Evolutionary conservation across 1,140 invertebrate genomes (phyloP).

Genomic region (Cheumatopsyche charites): DNA sequence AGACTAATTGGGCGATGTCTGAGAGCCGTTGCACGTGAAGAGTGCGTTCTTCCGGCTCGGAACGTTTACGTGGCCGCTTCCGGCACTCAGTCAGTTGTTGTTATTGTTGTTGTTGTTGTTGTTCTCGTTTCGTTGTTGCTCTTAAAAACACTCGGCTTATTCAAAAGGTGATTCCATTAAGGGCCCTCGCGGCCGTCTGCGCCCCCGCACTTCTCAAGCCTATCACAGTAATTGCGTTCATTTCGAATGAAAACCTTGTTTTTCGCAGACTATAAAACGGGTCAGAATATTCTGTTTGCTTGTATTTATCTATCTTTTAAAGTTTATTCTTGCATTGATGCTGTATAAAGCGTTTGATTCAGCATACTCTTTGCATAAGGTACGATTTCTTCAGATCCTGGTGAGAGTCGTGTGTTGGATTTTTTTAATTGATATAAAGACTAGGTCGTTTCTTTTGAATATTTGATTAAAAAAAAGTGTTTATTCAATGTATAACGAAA

Average conservation of each 20-base stretch:
- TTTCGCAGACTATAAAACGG: background rate
- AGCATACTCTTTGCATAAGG: no score
- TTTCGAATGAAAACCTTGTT: slow-evolving; percentile 11
- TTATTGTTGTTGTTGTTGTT: background rate
- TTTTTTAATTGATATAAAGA: no score
- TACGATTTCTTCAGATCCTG: no score
- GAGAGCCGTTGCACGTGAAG: background rate
- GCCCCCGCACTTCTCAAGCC: background rate
- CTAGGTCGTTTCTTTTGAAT: no score
- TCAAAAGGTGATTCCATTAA: slow-evolving; percentile 18
- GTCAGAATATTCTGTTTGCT: no score
- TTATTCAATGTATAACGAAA: no score
- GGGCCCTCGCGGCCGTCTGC: background rate
- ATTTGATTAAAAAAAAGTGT: no score
- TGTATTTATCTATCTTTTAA: no score
- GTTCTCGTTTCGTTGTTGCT: background rate
- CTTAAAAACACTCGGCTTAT: slow-evolving; percentile 5
- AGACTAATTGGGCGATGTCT: no score
- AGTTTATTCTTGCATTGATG: no score
- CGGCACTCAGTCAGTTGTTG: background rate
- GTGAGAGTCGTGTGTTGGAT: no score
- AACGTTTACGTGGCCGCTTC: background rate
- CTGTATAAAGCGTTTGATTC: no score
- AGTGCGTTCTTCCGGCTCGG: background rate
- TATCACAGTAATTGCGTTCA: slow-evolving; percentile 11